Conservation (phyloP, 2,888 invertebrate genomes). For the Ormyrus rosae region DNA sequence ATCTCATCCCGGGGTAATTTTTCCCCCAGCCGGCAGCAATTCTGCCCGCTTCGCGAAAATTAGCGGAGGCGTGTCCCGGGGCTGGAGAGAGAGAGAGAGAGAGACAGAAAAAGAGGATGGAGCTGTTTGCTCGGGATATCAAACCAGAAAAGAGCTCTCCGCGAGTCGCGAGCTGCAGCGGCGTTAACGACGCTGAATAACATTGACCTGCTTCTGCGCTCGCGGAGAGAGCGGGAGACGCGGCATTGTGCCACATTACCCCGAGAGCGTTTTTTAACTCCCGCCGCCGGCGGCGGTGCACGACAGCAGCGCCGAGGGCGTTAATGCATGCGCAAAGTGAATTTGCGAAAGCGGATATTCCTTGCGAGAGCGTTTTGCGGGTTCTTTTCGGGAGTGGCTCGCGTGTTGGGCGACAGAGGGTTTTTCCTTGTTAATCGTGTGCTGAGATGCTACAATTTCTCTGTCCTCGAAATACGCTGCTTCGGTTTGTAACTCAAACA, state of each 20-base stretch:
- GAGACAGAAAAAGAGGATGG: neutral
- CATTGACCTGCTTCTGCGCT: slow-evolving; percentile 11
- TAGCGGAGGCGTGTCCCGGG: slow-evolving; percentile 22
- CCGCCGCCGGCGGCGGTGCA: neutral
- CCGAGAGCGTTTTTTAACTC: too few relatives aligned
- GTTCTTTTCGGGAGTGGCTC: too few relatives aligned
- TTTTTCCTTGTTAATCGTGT: too few relatives aligned
- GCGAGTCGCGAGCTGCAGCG: neutral
- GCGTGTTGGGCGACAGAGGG: too few relatives aligned
- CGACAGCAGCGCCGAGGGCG: too few relatives aligned
- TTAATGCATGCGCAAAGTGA: neutral
- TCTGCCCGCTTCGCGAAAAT: neutral
- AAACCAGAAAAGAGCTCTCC: neutral
- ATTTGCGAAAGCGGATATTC: neutral
- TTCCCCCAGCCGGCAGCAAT: too few relatives aligned
- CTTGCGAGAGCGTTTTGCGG: too few relatives aligned
- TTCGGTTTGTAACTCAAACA: too few relatives aligned
- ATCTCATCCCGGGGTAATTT: too few relatives aligned
- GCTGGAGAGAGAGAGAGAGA: neutral
- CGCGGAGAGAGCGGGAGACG: neutral
- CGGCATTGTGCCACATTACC: neutral
- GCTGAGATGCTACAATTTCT: too few relatives aligned
- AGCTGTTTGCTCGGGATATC: slow-evolving; percentile 31
- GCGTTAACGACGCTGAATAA: slow-evolving; percentile 38
- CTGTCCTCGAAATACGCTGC: too few relatives aligned